Percentiles rank a stretch among this genome's conserved stretches.
Evolutionary conservation across 1,140 invertebrate genomes (phyloP).

Genomic region (Meloidogyne exigua): DNA sequence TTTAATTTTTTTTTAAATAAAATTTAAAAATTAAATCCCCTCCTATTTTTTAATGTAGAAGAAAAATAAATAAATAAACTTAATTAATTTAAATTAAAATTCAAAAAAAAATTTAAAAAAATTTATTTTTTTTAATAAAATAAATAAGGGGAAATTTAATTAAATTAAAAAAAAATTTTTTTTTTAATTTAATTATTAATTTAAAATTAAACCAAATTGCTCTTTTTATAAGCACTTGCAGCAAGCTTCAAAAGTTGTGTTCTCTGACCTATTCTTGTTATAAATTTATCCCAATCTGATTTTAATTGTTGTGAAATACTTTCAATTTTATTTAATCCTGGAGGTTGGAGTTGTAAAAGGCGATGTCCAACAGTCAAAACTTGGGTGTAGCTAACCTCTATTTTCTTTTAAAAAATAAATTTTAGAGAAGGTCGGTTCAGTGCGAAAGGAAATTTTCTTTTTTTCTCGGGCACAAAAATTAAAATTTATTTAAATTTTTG

Average conservation of each 20-base stretch:
- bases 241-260: slow-evolving; percentile 29
- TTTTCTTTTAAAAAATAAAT: slow-evolving; percentile 33
- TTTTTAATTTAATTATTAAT: too few species aligned
- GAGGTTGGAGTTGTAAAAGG: slow-evolving; percentile 9
- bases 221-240: slow-evolving; percentile 33
- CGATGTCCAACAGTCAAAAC: slow-evolving; percentile 38
- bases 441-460: too few species aligned
- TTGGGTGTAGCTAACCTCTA: slow-evolving; percentile 43
- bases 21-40: too few species aligned
- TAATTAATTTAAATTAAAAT: too few species aligned
- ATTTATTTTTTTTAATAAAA: too few species aligned
- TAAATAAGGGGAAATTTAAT: too few species aligned
- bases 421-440: too few species aligned
- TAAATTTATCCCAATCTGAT: slow-evolving; percentile 35
- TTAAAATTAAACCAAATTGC: slow-evolving; percentile 23
- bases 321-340: slow-evolving; percentile 31
- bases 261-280: slow-evolving; percentile 26
- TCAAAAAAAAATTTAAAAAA: not conserved
- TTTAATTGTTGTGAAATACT: slow-evolving; percentile 29
- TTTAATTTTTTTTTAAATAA: too few species aligned
- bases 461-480: too few species aligned
- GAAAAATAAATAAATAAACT: not conserved
- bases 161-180: too few species aligned
- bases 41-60: too few species aligned
- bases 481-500: too few species aligned